phyloP scores from a whole-genome alignment of 2,888 invertebrate species.

The Troides oblongomaculatus region DNA sequence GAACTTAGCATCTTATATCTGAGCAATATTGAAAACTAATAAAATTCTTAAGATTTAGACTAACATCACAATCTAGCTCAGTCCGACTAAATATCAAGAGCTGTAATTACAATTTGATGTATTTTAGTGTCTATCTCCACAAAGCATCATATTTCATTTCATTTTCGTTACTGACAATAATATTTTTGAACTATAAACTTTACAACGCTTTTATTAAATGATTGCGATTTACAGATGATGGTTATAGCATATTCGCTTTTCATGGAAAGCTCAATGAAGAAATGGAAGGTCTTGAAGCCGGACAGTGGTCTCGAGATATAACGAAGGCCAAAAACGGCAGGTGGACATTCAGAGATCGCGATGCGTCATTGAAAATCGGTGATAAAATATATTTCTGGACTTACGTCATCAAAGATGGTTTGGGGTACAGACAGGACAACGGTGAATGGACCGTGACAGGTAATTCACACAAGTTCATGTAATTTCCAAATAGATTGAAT shows the following conservation, averaged over 20 bases:
- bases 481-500: neutral
- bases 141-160: too few relatives aligned
- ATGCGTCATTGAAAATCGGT: constrained; percentile 80
- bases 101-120: too few relatives aligned
- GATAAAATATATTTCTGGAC: constrained; percentile 89
- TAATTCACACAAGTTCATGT: constrained; percentile 37
- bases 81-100: too few relatives aligned
- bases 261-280: constrained; percentile 86
- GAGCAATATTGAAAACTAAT: too few relatives aligned
- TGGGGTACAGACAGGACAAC: constrained; percentile 85
- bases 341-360: constrained; percentile 84
- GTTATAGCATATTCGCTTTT: constrained; percentile 74
- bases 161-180: too few relatives aligned
- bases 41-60: too few relatives aligned
- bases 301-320: constrained; percentile 83
- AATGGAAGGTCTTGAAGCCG: constrained; percentile 85
- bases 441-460: constrained; percentile 79
- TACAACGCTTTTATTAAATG: neutral
- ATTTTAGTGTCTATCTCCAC: too few relatives aligned
- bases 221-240: constrained; percentile 72
- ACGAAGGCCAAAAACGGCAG: constrained; percentile 79
- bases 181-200: too few relatives aligned
- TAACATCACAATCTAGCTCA: too few relatives aligned
- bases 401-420: constrained; percentile 83
- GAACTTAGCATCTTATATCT: too few relatives aligned